A percentile compares a stretch with the other conserved stretches of the same genome.
These are phyloP conservation scores for Teleiodes luculella DNA, from an alignment of 2,888 invertebrate genomes.

Conservation along the genomic window DNA sequence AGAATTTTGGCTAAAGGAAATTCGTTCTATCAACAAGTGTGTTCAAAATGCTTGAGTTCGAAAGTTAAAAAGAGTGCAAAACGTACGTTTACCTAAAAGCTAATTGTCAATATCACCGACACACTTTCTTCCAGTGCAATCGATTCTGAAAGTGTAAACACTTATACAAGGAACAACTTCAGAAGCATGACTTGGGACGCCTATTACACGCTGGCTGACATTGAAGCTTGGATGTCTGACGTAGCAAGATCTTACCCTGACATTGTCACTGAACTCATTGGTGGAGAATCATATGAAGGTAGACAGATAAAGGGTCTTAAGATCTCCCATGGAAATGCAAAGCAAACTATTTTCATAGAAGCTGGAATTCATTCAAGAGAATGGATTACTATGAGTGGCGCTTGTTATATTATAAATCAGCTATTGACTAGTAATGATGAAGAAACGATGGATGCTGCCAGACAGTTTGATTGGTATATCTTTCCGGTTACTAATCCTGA, in stretches of 20 bases:
- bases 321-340: slow-evolving; percentile 56
- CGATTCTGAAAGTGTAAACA: slow-evolving; percentile 61
- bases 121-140: slow-evolving; percentile 65
- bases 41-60: too few species aligned
- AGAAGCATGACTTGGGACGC: slow-evolving; percentile 74
- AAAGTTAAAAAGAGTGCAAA: too few species aligned
- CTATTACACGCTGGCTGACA: slow-evolving; percentile 80
- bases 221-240: slow-evolving; percentile 78
- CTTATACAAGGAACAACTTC: slow-evolving; percentile 40
- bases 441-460: slow-evolving; percentile 64
- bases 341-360: slow-evolving; percentile 57
- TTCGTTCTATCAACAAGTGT: too few species aligned
- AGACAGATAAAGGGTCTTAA: slow-evolving; percentile 69
- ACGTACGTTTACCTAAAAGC: too few species aligned
- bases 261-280: slow-evolving; percentile 54
- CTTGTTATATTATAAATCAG: slow-evolving; percentile 80
- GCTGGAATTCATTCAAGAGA: slow-evolving; percentile 85
- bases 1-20: too few species aligned
- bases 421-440: slow-evolving; percentile 74
- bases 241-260: slow-evolving; percentile 63
- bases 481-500: slow-evolving; percentile 88
- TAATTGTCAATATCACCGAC: too few species aligned
- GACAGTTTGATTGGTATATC: slow-evolving; percentile 84
- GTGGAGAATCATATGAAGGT: slow-evolving; percentile 68
- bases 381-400: slow-evolving; percentile 84